These are phyloP conservation scores for Trichomalopsis sarcophagae DNA, from an alignment of 1,140 invertebrate species.

Conservation along the genomic window DNA sequence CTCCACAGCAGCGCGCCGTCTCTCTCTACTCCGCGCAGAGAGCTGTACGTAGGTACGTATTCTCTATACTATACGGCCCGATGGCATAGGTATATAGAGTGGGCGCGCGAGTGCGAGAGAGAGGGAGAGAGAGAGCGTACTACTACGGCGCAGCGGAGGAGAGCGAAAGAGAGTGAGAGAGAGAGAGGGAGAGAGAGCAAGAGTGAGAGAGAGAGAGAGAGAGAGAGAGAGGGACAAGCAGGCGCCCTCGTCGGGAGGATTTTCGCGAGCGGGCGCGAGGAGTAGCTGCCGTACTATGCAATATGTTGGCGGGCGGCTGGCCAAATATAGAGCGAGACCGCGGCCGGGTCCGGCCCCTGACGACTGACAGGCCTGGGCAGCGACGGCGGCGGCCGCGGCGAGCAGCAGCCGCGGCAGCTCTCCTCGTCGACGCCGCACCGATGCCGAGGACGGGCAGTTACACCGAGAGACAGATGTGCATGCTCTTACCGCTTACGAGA, in stretches of 20 bases:
- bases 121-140: slow-evolving; percentile 26
- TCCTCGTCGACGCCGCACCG: not conserved
- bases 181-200: slow-evolving; percentile 12
- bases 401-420: slow-evolving; percentile 31
- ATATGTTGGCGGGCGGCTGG: slow-evolving; percentile 72
- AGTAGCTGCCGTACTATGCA: slow-evolving; percentile 57
- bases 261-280: slow-evolving; percentile 33
- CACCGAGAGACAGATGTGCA: too few species aligned
- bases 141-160: not conserved
- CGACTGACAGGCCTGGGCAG: slow-evolving; percentile 61
- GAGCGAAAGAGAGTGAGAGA: not conserved
- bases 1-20: not conserved
- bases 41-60: not conserved
- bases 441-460: not conserved
- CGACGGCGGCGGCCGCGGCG: slow-evolving; percentile 53
- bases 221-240: slow-evolving; percentile 7
- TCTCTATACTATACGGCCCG: slow-evolving; percentile 29
- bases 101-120: slow-evolving; percentile 14
- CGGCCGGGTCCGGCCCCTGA: slow-evolving; percentile 62
- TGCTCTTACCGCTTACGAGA: too few species aligned
- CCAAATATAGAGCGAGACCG: slow-evolving; percentile 73
- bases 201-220: slow-evolving; percentile 18
- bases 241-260: not conserved
- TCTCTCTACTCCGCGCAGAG: not conserved
- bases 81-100: not conserved